Percentiles rank a stretch among this genome's conserved stretches.
phyloP scores from a whole-genome alignment of 2,797 vertebrate genomes.

The Echiichthys vipera region DNA sequence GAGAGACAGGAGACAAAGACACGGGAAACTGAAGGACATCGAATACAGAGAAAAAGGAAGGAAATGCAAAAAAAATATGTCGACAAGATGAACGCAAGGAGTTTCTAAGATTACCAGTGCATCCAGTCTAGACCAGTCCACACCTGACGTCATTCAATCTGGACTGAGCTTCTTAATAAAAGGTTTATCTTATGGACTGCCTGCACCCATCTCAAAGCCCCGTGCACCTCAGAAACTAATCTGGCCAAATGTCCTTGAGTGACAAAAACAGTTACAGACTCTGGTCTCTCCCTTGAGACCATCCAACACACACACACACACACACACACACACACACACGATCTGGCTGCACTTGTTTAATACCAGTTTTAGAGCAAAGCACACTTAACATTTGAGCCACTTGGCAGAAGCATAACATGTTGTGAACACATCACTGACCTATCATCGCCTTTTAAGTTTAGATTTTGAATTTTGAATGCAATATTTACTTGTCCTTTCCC shows the following conservation, averaged over 20 bases:
- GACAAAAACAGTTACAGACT: slow-evolving; percentile 4
- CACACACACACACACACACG: too few relatives aligned
- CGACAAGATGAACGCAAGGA: not conserved
- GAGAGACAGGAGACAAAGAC: not conserved
- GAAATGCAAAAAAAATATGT: not conserved
- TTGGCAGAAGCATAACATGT: too few relatives aligned
- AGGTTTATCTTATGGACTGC: slow-evolving; percentile 22
- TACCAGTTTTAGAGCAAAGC: too few relatives aligned
- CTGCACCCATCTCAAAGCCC: slow-evolving; percentile 11
- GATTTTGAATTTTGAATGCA: too few relatives aligned
- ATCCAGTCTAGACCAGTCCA: slow-evolving; percentile 14
- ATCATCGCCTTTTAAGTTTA: too few relatives aligned
- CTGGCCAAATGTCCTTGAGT: slow-evolving; percentile 26
- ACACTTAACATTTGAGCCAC: too few relatives aligned
- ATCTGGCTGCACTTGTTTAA: too few relatives aligned
- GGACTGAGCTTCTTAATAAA: slow-evolving; percentile 19
- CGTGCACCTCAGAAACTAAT: not conserved
- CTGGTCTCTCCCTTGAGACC: not conserved
- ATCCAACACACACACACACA: not conserved
- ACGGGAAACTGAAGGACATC: not conserved
- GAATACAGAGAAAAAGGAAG: not conserved
- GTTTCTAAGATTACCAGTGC: not conserved
- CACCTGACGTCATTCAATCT: slow-evolving; percentile 4
- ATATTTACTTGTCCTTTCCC: too few relatives aligned
- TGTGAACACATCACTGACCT: too few relatives aligned